These are phyloP conservation scores for Protonibea diacanthus DNA, from an alignment of 2,797 vertebrate species.

Conservation along the genomic window DNA sequence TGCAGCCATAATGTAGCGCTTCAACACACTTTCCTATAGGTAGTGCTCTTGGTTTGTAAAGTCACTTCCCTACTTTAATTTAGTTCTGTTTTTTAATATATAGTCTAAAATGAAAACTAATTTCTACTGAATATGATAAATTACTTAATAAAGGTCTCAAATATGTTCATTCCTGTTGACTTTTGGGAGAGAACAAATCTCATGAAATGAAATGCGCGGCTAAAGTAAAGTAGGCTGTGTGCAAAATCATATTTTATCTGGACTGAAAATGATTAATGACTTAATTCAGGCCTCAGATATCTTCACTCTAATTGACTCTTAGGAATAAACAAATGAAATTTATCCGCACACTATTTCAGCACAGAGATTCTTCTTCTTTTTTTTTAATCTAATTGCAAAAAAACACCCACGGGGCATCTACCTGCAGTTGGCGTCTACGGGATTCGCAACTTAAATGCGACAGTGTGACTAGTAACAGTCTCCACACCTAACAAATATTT, in stretches of 20 bases:
- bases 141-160: not conserved
- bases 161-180: not conserved
- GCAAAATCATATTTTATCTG: constrained; percentile 15
- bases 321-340: constrained; percentile 19
- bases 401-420: constrained; percentile 35
- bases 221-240: not conserved
- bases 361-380: not conserved
- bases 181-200: not conserved
- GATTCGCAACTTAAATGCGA: constrained; percentile 37
- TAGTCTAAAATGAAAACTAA: not conserved
- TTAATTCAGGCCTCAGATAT: constrained; percentile 6
- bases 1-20: not conserved
- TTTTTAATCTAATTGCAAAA: constrained; percentile 12
- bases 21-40: no score
- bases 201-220: constrained; percentile 6
- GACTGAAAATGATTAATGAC: constrained; percentile 2
- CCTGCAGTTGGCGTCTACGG: constrained; percentile 24
- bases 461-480: constrained; percentile 54
- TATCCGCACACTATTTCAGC: constrained; percentile 6
- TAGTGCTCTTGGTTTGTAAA: no score
- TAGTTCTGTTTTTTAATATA: no score
- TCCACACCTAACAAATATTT: constrained; percentile 63
- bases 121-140: constrained; percentile 4
- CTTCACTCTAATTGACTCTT: constrained; percentile 12
- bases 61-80: no score